phyloP scores from a whole-genome alignment of 92 coral and sea anemone species.

The Porites rus region DNA sequence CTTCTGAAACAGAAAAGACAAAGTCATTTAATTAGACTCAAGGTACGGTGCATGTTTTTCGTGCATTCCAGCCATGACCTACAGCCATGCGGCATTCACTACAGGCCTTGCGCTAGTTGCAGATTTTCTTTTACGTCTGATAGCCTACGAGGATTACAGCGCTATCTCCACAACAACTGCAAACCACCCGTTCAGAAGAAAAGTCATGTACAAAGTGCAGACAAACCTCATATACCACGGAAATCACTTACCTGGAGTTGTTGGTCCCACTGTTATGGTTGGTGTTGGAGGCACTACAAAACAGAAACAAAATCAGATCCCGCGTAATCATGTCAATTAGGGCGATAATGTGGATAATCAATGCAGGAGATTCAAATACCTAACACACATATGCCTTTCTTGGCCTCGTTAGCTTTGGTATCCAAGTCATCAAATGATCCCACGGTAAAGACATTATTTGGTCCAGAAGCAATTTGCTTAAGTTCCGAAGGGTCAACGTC shows the following conservation, averaged over 20 bases:
- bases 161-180: too few species aligned
- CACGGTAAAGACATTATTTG: conserved; percentile 17
- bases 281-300: neutral
- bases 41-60: too few species aligned
- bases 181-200: too few species aligned
- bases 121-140: too few species aligned
- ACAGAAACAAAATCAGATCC: neutral
- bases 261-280: neutral
- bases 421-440: conserved; percentile 52
- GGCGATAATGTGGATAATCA: neutral
- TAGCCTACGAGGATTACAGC: too few species aligned
- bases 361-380: conserved; percentile 16
- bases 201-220: too few species aligned
- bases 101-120: too few species aligned
- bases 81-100: too few species aligned
- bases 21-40: too few species aligned
- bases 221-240: too few species aligned
- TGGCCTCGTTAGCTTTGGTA: conserved; percentile 18
- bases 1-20: too few species aligned
- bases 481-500: conserved; percentile 43
- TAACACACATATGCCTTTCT: conserved; percentile 40
- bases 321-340: neutral
- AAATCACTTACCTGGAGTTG: neutral
- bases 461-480: conserved; percentile 54
- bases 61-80: too few species aligned